Evolutionary conservation across 2,888 invertebrate species (phyloP), one percentile per base, ranked within the genome.

Genomic region (Eudemis profundana): DNA sequence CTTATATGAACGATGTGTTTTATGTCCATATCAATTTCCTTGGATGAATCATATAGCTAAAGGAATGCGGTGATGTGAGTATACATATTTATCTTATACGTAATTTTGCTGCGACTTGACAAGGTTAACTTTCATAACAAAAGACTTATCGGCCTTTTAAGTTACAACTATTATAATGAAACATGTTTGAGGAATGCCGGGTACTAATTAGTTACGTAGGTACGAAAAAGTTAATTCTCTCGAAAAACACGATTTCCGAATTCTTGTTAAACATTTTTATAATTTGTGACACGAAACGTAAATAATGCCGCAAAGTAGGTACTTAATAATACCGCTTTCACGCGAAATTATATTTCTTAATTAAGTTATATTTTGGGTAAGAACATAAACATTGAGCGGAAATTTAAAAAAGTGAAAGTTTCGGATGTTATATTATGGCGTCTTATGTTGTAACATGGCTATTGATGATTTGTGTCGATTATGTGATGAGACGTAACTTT

Each of bases 401-500:
- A 66, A 64, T 70, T 69, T 68, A 74, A 70, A 69, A 38, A 61
- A 66, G 61, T 57, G 70, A 65, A 65, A 65, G 65, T 38, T 38
- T 15, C 46, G 46, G 57, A 57, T 66, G 59, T 53, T 23, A 36
- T 53, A 36, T 56, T 60, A 73, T 73, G 74, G 66, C 69, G 65
- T 70, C 68, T 74, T 69, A 72, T 76, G 74, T 68, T 71, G 76
- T 78, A 79, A 77, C 70, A 68, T 70, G 68, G 68, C 76, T 77
- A 83, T 83, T 77, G 80, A 75, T 74, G 73, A 80, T 67, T 70
- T 67, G 72, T 74, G 74, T 70, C 72, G 73, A 81, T 86, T 85
- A 86, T 86, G 76, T 75, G 85, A 83, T 83, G 81, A 81, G 75
- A 84, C 83, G 83, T 87, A 85, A 84, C 78, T 68, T 65, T 61